These are phyloP conservation scores for Margaritifera margaritifera DNA, from an alignment of 2,888 invertebrate species.

Conservation along the genomic window DNA sequence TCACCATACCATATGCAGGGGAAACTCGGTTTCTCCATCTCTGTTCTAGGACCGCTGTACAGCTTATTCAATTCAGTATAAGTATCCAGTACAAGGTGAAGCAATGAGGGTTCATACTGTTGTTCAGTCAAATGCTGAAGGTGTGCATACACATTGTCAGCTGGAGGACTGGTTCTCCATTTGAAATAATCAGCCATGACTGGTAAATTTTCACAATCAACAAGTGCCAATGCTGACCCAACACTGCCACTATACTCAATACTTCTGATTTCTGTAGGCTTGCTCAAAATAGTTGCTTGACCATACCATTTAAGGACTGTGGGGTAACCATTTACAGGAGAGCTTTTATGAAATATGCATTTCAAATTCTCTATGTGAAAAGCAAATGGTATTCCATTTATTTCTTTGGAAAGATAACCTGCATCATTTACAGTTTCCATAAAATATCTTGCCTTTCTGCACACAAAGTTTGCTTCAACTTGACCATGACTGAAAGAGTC, in stretches of 20 bases:
- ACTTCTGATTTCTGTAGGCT: conserved; percentile 16
- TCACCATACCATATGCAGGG: conserved; percentile 10
- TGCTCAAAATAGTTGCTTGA: conserved; percentile 2
- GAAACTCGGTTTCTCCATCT: too few species aligned
- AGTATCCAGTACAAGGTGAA: conserved; percentile 7
- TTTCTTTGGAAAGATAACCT: background rate
- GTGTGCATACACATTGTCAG: conserved; percentile 12
- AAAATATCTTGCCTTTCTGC: too few species aligned
- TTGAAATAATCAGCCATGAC: conserved; percentile 4
- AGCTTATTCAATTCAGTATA: too few species aligned
- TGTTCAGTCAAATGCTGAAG: background rate
- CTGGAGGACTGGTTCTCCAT: conserved; percentile 4
- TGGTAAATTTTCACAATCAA: conserved; percentile 3
- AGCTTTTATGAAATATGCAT: conserved; percentile 7
- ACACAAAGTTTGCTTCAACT: background rate
- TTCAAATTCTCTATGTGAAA: conserved; percentile 5
- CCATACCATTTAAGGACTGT: conserved; percentile 13
- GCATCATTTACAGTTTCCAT: background rate
- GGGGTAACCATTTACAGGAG: background rate
- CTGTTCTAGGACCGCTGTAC: too few species aligned
- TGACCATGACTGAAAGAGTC: background rate
- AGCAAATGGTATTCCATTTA: background rate
- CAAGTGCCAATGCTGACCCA: conserved; percentile 20
- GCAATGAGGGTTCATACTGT: conserved; percentile 4
- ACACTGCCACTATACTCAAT: conserved; percentile 11